A percentile compares a stretch with the other conserved stretches of the same genome.
phyloP scores from a whole-genome alignment of 2,113 vertebrate species.

The Notothenia coriiceps region DNA sequence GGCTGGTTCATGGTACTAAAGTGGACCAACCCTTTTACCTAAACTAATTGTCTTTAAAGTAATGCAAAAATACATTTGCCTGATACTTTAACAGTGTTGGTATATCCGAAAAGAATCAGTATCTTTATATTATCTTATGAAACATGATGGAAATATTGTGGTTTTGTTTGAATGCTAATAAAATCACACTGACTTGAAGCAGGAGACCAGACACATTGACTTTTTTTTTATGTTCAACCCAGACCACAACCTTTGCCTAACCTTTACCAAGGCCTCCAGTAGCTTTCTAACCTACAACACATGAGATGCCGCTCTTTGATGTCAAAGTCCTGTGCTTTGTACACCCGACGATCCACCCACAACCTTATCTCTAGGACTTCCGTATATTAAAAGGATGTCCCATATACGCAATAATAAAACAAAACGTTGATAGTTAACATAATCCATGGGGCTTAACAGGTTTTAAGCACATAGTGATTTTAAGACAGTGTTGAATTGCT shows the following conservation, averaged over 20 bases:
- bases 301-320: neutral
- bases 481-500: neutral
- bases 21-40: neutral
- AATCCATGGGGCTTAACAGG: neutral
- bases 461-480: no score
- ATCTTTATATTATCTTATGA: neutral
- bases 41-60: no score
- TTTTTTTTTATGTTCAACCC: neutral
- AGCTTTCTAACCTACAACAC: neutral
- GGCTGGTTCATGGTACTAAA: neutral
- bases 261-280: neutral
- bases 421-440: neutral
- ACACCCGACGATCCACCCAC: neutral
- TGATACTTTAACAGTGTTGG: no score
- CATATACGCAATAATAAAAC: neutral
- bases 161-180: neutral
- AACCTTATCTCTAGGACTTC: neutral
- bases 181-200: neutral
- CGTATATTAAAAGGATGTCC: neutral
- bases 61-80: no score
- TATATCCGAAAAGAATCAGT: neutral
- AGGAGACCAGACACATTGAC: neutral
- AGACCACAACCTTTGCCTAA: neutral
- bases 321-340: neutral
- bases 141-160: neutral